Base-by-base conservation (phyloP, 2,113 vertebrate genomes). In the Monopterus albus region DNA sequence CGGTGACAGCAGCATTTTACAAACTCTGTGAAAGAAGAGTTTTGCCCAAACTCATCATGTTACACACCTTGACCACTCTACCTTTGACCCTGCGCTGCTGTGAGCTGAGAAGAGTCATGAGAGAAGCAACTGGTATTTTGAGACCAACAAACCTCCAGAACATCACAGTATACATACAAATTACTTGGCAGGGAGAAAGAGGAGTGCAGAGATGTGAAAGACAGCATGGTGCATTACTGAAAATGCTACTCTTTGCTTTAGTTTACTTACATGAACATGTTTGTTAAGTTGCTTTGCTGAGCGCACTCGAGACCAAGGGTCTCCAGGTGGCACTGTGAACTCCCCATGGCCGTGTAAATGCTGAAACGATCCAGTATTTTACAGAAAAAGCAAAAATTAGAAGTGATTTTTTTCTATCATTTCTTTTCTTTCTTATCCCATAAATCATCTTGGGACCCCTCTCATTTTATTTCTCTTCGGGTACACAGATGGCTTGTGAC, bases 81-180 rank as follows among this genome's bases (percentile, higher is more conserved):
- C 39, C 65, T 58, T 57, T 83, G 45, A 76, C 38, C 52, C 42
- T 50, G 18, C 33, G 53, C 35, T 8, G 18, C 66, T 4, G 35
- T 49, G n/a, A 68, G 47, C 67, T 64, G 20, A 20, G 64, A 23
- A 6, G 49, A 73, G 23, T 61, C 17, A 4, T 14, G 28, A 12
- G 26, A 39, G 25, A 26, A 43, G n/a, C 43, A 57, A n/a, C 1
- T 28, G 35, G 52, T 59, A 55, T 26, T 11, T 10, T 25, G 56
- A 72, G 51, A 60, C 46, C 23, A 39, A n/a, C n/a, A n/a, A n/a
- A 15, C 46, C 38, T 64, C 50, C 15, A 21, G 46, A 76, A 72
- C 72, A 68, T 58, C 35, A 2, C 40, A 50, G 42, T 63, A 29
- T 40, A 68, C 39, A 3, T 26, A 7, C 46, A 25, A 25, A 58